Base-by-base conservation (phyloP, 2,888 invertebrate genomes). In the Morpho deidamia region DNA sequence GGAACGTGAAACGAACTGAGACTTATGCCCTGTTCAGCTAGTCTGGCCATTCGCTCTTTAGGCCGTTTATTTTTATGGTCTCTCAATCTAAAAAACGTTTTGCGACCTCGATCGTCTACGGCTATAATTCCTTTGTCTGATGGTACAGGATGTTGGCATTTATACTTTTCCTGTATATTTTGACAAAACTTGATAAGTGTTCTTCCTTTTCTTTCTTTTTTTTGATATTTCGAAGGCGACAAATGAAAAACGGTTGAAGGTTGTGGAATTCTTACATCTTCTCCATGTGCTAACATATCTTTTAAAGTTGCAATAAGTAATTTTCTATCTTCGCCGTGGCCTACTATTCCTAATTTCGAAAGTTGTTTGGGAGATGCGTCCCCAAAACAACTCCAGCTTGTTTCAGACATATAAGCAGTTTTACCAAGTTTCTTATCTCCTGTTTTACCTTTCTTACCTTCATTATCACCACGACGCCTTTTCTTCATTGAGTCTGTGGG, bases 301-400 rank as follows among this genome's bases (percentile, higher is more conserved):
- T 78, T 65, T 38, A 87, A 65, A 51, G 74, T 74, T 8, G 70
- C 59, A 33, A 75, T 51, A 38, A 89, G 66, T 51, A 83, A 51
- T 58, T 75, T 83, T 60, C 74, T 82, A 56, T 89, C 87, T 2
- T 76, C 73, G 1, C 88, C 87, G 47, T 88, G 88, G 9, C 88
- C 86, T 8, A 79, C 60, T n/a, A 88, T 84, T 9, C 88, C 88
- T 70, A 83, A 73, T 65, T 74, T 74, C 7, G 85, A 81, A 34
- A 89, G 65, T 9, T 71, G 59, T 57, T 63, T 73, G 2, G 84
- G 81, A 39, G 77, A 71, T 7, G 68, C 78, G 56, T 79, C 81
- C 2, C 82, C 86, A 48, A 88, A 88, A 65, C 88, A 88, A 67
- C 85, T 88, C 76, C 80, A 87, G 11, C 78, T 74, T 4, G 70